Base-by-base conservation (phyloP, 2,113 vertebrate genomes). In the Crotophaga sulcirostris region DNA sequence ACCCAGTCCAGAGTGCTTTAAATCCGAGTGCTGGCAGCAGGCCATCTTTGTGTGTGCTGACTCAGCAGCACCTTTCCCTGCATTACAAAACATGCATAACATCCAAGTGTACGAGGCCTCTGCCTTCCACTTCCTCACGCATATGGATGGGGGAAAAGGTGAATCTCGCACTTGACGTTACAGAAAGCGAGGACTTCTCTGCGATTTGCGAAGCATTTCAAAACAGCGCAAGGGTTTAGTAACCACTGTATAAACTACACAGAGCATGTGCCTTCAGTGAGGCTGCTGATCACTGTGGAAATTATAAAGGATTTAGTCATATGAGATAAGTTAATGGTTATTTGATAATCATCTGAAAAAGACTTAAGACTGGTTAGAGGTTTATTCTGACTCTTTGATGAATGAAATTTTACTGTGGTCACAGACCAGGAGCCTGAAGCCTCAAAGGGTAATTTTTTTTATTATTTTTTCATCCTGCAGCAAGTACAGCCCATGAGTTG, bases 21-120 rank as follows among this genome's bases (percentile, higher is more conserved):
- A 87, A 81, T 69, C 49, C 1, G 0, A 79, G 84, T 0, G 0
- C 90, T 95, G 91, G 96, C 91, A 90, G 96, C 77, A 93, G 79
- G 90, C 90, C 91, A 74, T 25, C 44, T 69, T 49, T 42, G 72
- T 92, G 90, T 45, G 56, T 84, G 95, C 97, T 67, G 84, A 96
- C 77, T 95, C 95, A 93, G 95, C 59, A 51, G 56, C 68, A 91
- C 70, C 94, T 67, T 91, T 52, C 94, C 81, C 74, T 42, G 16
- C 38, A 12, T 73, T 52, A 85, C 38, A 87, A 52, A 75, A 72
- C 76, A 76, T 2, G 16, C 1, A 9, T 6, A 90, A 52, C 64
- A 26, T 85, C 95, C 85, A 87, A 54, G 73, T n/a, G 70, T 58
- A 76, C 10, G 19, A 81, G 92, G 92, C 64, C 94, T 69, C 84